Base-by-base conservation (phyloP, 2,113 vertebrate species). In the Chionis minor region DNA sequence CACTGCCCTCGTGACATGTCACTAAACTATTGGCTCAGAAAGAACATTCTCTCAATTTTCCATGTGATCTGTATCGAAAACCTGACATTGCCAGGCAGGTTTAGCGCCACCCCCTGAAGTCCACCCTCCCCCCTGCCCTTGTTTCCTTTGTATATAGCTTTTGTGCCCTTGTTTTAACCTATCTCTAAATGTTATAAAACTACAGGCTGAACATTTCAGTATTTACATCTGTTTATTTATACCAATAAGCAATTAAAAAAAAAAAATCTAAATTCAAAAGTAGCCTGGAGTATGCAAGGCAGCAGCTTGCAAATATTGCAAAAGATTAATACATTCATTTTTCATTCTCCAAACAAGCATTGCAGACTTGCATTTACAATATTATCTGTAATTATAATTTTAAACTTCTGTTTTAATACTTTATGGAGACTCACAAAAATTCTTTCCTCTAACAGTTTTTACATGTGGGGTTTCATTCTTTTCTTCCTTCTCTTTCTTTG, bases 71-170 rank as follows among this genome's bases (percentile, higher is more conserved):
- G 12, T n/a, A 44, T 52, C 56, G 74, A 47, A 83, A 85, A 63
- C 5, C 33, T 42, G 8, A 15, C 14, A 6, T 8, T 10, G 4
- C 22, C 8, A 45, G 19, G 16, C 16, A 81, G 13, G 12, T 81
- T 92, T 82, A 71, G 22, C 6, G 14, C 5, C 44, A 70, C 1
- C 6, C 28, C 6, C 18, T 67, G 9, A 69, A 49, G 8, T 15
- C 24, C 63, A 21, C 32, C 10, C 54, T 24, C 1, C 32, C 8
- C 3, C 2, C 8, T 2, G 8, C 1, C 4, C 4, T 3, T 14
- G 18, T 33, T 79, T 69, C 30, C 26, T 45, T 30, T 49, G 1
- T 13, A 54, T 67, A 22, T 5, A 28, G 7, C 26, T 79, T 71
- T 8, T 55, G 14, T n/a, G 17, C 12, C n/a, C 42, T 74, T 81